A percentile compares a stretch with the other conserved stretches of the same genome.
Evolutionary conservation across 1,140 invertebrate species (phyloP).

Genomic region (Leucophenga varia): DNA sequence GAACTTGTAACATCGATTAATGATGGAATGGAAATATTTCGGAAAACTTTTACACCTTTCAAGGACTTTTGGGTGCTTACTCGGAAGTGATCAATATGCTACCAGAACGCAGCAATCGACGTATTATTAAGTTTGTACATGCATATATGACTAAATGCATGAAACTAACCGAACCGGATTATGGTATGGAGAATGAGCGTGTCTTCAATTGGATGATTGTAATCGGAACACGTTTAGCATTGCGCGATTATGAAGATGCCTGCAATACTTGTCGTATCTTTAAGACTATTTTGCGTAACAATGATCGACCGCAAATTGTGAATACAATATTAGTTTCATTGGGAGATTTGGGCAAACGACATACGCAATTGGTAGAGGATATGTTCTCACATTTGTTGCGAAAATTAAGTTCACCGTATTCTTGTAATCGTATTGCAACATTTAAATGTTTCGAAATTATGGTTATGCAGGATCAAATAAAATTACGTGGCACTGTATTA

Average conservation of each 20-base stretch:
- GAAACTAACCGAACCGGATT: slow-evolving; percentile 33
- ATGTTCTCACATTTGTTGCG: slow-evolving; percentile 38
- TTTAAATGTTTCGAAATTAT: slow-evolving; percentile 49
- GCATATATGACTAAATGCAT: slow-evolving; percentile 36
- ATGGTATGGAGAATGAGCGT: slow-evolving; percentile 47
- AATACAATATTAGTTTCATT: slow-evolving; percentile 45
- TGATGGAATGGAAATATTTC: no score
- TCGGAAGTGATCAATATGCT: slow-evolving; percentile 39
- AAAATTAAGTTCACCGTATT: slow-evolving; percentile 37
- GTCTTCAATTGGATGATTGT: slow-evolving; percentile 52
- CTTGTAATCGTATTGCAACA: slow-evolving; percentile 41
- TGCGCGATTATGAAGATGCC: slow-evolving; percentile 33
- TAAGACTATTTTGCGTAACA: slow-evolving; percentile 29
- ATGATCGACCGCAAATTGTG: slow-evolving; percentile 47
- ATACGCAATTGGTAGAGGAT: slow-evolving; percentile 38
- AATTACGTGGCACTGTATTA: slow-evolving; percentile 41
- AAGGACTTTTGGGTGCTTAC: slow-evolving; percentile 34
- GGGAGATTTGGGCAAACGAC: slow-evolving; percentile 48
- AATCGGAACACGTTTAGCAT: slow-evolving; percentile 34
- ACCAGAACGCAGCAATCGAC: slow-evolving; percentile 10
- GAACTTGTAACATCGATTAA: no score
- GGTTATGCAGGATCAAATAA: slow-evolving; percentile 47
- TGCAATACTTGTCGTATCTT: slow-evolving; percentile 28
- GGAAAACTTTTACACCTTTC: slow-evolving; percentile 6
- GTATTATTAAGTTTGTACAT: slow-evolving; percentile 33